Percentiles rank a stretch among this genome's conserved stretches.
These are phyloP conservation scores for Triplophysa tibetana DNA, from an alignment of 2,113 vertebrate genomes.

Conservation along the genomic window DNA sequence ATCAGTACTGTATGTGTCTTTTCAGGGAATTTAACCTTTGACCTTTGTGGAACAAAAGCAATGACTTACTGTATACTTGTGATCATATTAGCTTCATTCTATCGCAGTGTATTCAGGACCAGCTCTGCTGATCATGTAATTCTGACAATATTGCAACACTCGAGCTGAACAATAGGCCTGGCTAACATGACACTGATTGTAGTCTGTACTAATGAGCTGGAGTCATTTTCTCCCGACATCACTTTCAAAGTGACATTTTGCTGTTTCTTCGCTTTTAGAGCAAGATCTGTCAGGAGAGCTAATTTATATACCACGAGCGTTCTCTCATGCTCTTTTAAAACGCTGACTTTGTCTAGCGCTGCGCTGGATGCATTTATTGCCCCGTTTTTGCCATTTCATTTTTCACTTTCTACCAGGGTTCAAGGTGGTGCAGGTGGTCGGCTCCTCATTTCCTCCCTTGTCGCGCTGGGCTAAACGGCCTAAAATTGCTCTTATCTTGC, in stretches of 20 bases:
- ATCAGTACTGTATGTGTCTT: too few species aligned
- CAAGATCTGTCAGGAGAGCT: slow-evolving; percentile 36
- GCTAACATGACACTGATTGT: slow-evolving; percentile 30
- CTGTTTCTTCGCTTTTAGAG: slow-evolving; percentile 23
- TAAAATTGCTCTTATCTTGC: slow-evolving; percentile 41
- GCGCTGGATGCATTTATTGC: slow-evolving; percentile 28
- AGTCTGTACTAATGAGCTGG: slow-evolving; percentile 30
- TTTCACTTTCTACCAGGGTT: slow-evolving; percentile 12
- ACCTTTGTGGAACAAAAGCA: too few species aligned
- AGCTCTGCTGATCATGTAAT: slow-evolving; percentile 22
- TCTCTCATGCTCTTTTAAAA: slow-evolving; percentile 25
- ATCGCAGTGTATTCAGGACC: neutral
- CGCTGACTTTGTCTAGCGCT: slow-evolving; percentile 40
- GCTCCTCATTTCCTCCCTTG: slow-evolving; percentile 14
- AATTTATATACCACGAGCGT: slow-evolving; percentile 34
- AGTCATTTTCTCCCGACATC: slow-evolving; percentile 19
- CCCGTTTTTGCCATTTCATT: slow-evolving; percentile 9
- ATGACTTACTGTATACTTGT: too few species aligned
- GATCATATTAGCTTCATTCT: too few species aligned
- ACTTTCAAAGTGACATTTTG: slow-evolving; percentile 29
- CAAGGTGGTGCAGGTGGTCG: slow-evolving; percentile 14
- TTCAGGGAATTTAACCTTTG: too few species aligned
- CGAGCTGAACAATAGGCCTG: neutral
- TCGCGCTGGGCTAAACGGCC: slow-evolving; percentile 23
- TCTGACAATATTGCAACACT: slow-evolving; percentile 2